A percentile compares a stretch with the other conserved stretches of the same genome.
These are phyloP conservation scores for Xylophagus ater DNA, from an alignment of 2,888 invertebrate genomes.

Conservation along the genomic window DNA sequence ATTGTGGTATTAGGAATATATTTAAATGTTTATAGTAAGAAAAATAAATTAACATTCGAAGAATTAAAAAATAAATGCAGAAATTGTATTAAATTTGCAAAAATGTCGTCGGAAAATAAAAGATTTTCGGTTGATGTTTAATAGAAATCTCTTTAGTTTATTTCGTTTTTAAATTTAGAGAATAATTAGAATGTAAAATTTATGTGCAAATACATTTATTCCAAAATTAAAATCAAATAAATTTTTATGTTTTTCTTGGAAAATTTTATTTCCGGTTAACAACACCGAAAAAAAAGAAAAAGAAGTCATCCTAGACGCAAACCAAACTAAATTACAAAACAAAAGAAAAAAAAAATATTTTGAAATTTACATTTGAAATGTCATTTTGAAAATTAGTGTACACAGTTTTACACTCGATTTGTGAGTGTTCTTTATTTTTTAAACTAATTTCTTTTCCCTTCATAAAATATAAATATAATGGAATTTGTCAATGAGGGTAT, in stretches of 20 bases:
- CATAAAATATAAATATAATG: slow-evolving; percentile 44
- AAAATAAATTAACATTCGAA: slow-evolving; percentile 37
- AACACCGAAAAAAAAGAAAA: too few relatives aligned
- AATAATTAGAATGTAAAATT: too few relatives aligned
- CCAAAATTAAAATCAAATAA: neutral
- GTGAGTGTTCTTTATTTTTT: too few relatives aligned
- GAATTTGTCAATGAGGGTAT: slow-evolving; percentile 67
- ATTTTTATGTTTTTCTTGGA: neutral
- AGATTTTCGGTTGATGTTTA: slow-evolving; percentile 14
- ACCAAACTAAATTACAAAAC: neutral
- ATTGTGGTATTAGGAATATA: slow-evolving; percentile 86
- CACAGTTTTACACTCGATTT: too few relatives aligned
- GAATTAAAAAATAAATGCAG: slow-evolving; percentile 20
- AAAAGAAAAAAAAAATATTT: too few relatives aligned
- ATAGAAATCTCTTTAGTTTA: neutral
- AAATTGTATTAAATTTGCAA: slow-evolving; percentile 1
- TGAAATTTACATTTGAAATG: too few relatives aligned
- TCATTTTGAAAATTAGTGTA: too few relatives aligned
- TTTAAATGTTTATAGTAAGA: slow-evolving; percentile 83
- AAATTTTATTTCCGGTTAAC: too few relatives aligned
- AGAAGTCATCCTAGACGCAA: neutral
- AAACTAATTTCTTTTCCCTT: too few relatives aligned
- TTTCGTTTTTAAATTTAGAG: too few relatives aligned
- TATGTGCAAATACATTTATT: too few relatives aligned
- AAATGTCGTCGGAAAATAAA: neutral